Evolutionary conservation across 92 coral and sea anemone genomes (phyloP), one percentile per base, ranked within the genome.

Genomic region (Siderastrea radians): DNA sequence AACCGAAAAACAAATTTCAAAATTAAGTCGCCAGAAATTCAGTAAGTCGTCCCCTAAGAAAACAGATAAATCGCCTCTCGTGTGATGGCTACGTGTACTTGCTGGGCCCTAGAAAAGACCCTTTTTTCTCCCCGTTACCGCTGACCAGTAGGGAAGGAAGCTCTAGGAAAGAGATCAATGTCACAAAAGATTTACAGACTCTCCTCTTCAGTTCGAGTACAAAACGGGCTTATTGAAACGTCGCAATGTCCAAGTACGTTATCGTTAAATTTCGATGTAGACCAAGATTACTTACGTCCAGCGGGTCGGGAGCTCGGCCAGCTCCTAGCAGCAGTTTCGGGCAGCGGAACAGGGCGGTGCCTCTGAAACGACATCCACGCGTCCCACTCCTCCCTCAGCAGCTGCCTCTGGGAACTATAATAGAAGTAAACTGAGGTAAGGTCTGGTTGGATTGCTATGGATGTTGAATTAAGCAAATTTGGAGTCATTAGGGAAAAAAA

Each of bases 361-460:
- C 89, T 84, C 84, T 95, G 98, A 64, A 95, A 95, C 53, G 98
- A 84, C 98, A 95, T 95, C 98, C 98, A 95, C 54, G 93, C 95
- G 16, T 66, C 88, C 72, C 62, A 62, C 12, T 57, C 55, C 9
- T 60, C 55, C 44, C 46, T 74, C 10, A 50, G 62, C 7, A 54
- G 72, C 63, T 63, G 60, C 63, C 52, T 53, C n/a, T 53, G 79
- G 62, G 55, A 84, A 50, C 87, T 84, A 54, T 43, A 54, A 72
- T 16, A 72, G 7, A 72, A 3, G 6, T 47, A 44, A 13, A 68
- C 17, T 16, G 12, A 48, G 3, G 2, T n/a, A 67, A 43, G 10
- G 74, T 8, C 38, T 26, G 0, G 38, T 0, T 26, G 38, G 38
- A 26, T 26, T 26, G 38, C 38, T 26, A 26, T 26, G 38, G 38